A percentile compares a stretch with the other conserved stretches of the same genome.
Conservation (phyloP, 2,113 vertebrate genomes). For the Eurystomus gularis region DNA sequence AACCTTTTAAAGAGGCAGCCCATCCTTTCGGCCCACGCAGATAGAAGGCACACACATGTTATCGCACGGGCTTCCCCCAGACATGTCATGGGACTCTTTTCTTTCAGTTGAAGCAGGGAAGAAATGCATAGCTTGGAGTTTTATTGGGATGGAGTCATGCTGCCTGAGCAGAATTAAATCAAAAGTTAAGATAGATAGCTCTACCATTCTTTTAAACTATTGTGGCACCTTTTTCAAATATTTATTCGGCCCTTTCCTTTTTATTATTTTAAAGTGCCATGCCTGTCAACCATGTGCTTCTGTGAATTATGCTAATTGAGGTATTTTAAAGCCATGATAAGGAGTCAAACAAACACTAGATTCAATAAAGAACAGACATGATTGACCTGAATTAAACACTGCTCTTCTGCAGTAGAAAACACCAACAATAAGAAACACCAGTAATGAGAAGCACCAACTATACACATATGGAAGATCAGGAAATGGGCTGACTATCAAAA, state of each 20-base stretch:
- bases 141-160: not conserved
- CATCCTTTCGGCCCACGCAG: not conserved
- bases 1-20: slow-evolving; percentile 77
- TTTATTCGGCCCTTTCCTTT: not conserved
- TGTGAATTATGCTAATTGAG: not conserved
- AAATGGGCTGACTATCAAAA: not conserved
- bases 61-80: not conserved
- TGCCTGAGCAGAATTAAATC: not conserved
- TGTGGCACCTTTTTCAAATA: not conserved
- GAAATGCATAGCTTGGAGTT: not conserved
- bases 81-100: not conserved
- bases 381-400: not conserved
- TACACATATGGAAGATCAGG: not conserved
- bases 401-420: not conserved
- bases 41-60: not conserved
- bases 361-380: not conserved
- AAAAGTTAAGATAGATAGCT: not conserved
- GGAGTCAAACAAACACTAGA: not conserved
- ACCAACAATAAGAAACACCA: too few relatives aligned
- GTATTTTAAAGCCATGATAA: not conserved
- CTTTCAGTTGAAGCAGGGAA: not conserved
- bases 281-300: not conserved
- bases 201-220: not conserved
- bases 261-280: not conserved
- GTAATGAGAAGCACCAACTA: not conserved